Base-by-base conservation (phyloP, 2,797 vertebrate genomes). In the Falco biarmicus region DNA sequence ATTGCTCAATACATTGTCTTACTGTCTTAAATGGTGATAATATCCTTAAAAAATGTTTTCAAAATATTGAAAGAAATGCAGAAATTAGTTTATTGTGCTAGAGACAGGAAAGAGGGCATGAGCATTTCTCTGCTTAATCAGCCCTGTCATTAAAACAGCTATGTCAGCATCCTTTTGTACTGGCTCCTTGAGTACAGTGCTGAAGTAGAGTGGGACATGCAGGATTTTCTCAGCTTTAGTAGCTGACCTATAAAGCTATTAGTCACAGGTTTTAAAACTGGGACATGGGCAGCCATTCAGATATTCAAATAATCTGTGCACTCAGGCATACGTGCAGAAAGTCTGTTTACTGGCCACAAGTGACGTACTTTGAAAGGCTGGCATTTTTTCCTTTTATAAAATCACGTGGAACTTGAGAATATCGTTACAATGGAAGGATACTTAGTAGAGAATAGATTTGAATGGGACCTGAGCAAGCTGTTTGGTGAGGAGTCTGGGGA, bases 161-260 rank as follows among this genome's bases (percentile, higher is more conserved):
- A 8, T n/a, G 24, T 68, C 91, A 87, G 43, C 78, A 74, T 89
- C 79, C 51, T 71, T 92, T 92, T 94, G 59, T 78, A 59, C 21
- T 74, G 64, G 65, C 57, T 85, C 50, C 73, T 93, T 89, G 76
- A 41, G 54, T 75, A 4, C 39, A 75, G 50, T 3, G 2, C 64
- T 75, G 1, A 66, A 80, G 26, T 65, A 43, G 53, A 93, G 37
- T 4, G 6, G 66, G 53, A 47, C 37, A 37, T 5, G 6, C 43
- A 66, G 54, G 61, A 82, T 95, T 88, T 80, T 94, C 70, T 93
- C 82, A 76, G 83, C 75, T 91, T 84, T 80, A 89, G 48, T 43
- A 68, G 53, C 69, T 90, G 95, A 90, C 65, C 85, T 91, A 31
- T 59, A 96, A 96, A 94, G 53, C 73, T 90, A 1, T 73, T 57